These are phyloP conservation scores for Saturnia japonica DNA, from an alignment of 2,888 invertebrate species.

Conservation along the genomic window DNA sequence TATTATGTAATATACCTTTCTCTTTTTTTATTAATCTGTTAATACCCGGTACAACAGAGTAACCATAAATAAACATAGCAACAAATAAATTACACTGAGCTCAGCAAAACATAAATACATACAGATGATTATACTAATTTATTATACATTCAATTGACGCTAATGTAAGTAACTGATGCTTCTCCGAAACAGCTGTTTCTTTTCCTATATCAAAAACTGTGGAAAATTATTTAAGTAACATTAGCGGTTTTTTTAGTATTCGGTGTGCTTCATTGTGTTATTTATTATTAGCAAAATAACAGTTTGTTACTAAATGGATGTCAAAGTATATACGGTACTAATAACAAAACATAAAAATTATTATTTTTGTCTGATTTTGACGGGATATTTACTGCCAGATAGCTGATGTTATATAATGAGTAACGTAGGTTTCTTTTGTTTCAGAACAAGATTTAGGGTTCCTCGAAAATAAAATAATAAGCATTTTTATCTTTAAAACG, in stretches of 20 bases:
- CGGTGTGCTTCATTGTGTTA: not conserved
- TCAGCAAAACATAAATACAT: slow-evolving; percentile 1
- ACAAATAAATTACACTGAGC: not conserved
- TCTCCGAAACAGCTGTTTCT: not conserved
- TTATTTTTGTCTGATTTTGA: no score
- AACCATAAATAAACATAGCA: not conserved
- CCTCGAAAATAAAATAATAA: no score
- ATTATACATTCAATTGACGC: not conserved
- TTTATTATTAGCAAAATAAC: no score
- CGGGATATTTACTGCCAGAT: no score
- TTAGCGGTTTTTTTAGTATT: no score
- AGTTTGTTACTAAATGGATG: no score
- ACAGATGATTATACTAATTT: not conserved
- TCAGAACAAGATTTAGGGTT: no score
- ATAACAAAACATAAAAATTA: no score
- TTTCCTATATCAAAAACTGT: not conserved
- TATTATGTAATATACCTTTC: not conserved
- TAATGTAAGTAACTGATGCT: not conserved
- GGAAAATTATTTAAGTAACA: not conserved
- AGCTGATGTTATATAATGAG: no score
- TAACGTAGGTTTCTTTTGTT: no score
- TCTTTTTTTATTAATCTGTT: slow-evolving; percentile 1
- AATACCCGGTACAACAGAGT: not conserved
- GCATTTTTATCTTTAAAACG: no score
- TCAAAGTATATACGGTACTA: no score